A percentile compares a stretch with the other conserved stretches of the same genome.
These are phyloP conservation scores for Bufotes viridis DNA, from an alignment of 2,797 vertebrate genomes.

Conservation along the genomic window DNA sequence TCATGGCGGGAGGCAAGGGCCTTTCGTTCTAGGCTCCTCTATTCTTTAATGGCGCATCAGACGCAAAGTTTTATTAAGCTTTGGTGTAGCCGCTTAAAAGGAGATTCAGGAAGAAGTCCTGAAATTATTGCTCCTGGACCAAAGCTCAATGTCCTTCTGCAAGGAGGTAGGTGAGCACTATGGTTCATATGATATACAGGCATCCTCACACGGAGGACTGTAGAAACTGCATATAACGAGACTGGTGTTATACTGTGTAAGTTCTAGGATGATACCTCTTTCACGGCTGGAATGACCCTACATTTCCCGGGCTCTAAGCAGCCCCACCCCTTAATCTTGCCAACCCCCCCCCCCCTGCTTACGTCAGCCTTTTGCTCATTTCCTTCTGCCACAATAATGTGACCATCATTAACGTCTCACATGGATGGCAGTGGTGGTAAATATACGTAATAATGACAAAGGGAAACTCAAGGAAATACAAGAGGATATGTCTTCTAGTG, in stretches of 20 bases:
- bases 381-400: background rate
- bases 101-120: background rate
- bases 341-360: constrained; percentile 7
- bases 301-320: background rate
- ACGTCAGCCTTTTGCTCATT: background rate
- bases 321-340: background rate
- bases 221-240: background rate
- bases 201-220: too few species aligned
- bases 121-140: background rate
- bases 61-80: background rate
- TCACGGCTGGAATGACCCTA: background rate
- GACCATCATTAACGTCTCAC: background rate
- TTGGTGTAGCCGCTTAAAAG: background rate
- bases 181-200: background rate
- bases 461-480: background rate
- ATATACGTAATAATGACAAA: background rate
- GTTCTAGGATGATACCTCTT: background rate
- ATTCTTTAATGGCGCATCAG: background rate
- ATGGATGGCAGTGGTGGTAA: background rate
- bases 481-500: too few species aligned
- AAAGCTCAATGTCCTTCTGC: background rate
- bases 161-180: background rate
- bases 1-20: background rate
- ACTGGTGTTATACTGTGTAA: background rate
- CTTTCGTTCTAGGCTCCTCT: background rate